phyloP scores from a whole-genome alignment of 2,888 invertebrate genomes.

The Andricus curvator region DNA sequence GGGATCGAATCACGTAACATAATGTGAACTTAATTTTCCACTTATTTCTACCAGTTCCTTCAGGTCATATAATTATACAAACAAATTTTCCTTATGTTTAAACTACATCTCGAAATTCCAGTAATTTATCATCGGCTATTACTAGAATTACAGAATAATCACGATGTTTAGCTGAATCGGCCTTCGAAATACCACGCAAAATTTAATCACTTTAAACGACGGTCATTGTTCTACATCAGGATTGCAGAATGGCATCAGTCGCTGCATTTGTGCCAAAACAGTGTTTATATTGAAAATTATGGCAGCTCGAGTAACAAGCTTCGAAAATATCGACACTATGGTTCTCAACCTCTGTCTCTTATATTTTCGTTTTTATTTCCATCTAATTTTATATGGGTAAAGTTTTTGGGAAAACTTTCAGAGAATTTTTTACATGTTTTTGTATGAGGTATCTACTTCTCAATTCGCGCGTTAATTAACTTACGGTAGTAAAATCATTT shows the following conservation, averaged over 20 bases:
- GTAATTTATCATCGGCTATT: conserved; percentile 36
- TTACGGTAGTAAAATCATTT: too few relatives aligned
- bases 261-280: conserved; percentile 65
- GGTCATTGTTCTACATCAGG: conserved; percentile 61
- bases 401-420: too few relatives aligned
- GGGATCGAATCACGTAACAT: conserved; percentile 10
- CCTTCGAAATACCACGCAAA: conserved; percentile 42
- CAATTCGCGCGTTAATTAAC: too few relatives aligned
- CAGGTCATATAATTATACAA: conserved; percentile 38
- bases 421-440: too few relatives aligned
- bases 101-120: conserved; percentile 22
- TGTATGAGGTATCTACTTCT: too few relatives aligned
- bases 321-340: conserved; percentile 61
- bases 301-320: conserved; percentile 65
- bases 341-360: conserved; percentile 57
- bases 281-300: conserved; percentile 71
- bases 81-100: conserved; percentile 30
- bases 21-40: conserved; percentile 30
- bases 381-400: not conserved
- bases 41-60: conserved; percentile 11
- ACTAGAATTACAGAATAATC: conserved; percentile 27
- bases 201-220: conserved; percentile 60
- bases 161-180: conserved; percentile 42
- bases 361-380: not conserved
- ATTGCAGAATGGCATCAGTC: conserved; percentile 46